Conservation (phyloP, 2,113 vertebrate genomes). For the Paramormyrops kingsleyae region DNA sequence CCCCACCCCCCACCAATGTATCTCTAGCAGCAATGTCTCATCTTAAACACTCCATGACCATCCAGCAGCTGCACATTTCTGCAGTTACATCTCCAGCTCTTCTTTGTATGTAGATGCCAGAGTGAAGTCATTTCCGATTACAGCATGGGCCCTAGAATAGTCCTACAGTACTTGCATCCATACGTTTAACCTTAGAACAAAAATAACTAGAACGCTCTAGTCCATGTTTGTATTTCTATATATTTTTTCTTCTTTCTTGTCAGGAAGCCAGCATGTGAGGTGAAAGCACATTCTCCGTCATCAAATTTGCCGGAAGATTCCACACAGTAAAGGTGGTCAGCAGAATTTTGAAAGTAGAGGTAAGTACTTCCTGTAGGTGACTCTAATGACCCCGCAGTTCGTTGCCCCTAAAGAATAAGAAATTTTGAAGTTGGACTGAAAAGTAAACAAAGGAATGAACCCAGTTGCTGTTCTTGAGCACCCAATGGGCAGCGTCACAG, state of each 20-base stretch:
- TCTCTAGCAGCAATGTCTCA: not conserved
- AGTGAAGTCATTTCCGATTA: not conserved
- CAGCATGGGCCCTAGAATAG: not conserved
- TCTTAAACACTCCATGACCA: not conserved
- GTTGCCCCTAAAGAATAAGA: not conserved
- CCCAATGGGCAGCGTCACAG: not conserved
- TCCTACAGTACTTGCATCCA: conserved; percentile 8
- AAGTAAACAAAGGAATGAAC: not conserved
- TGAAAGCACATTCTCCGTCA: not conserved
- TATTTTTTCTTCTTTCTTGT: not conserved
- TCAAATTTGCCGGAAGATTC: not conserved
- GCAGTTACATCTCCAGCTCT: not conserved
- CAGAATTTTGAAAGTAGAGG: not conserved
- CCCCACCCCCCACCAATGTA: not conserved
- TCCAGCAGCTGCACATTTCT: not conserved
- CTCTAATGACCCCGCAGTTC: not conserved
- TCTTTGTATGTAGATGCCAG: not conserved
- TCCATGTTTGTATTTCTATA: not conserved
- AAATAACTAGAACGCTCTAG: conserved; percentile 60
- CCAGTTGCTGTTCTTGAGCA: not conserved
- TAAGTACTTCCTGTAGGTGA: not conserved
- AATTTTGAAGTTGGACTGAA: not conserved
- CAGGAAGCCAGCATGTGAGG: not conserved
- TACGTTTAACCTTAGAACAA: conserved; percentile 54
- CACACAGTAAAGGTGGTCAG: not conserved